Conservation (phyloP, 2,797 vertebrate species). For the Danio choprae region DNA sequence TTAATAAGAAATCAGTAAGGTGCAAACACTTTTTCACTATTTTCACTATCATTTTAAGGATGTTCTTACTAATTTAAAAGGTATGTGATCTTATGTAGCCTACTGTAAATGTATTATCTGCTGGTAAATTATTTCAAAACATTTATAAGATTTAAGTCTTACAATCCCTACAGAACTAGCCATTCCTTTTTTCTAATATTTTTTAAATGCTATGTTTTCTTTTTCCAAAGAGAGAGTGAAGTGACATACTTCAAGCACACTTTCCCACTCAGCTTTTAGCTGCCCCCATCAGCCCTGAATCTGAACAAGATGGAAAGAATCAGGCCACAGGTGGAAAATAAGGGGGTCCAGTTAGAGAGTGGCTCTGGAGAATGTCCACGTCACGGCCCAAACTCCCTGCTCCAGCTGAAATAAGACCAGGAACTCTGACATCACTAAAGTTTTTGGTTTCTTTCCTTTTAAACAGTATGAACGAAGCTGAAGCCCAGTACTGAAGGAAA, state of each 20-base stretch:
- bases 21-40: too few species aligned
- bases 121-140: background rate
- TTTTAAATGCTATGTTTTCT: background rate
- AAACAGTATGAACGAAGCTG: background rate
- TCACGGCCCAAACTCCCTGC: conserved; percentile 37
- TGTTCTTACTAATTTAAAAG: too few species aligned
- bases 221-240: conserved; percentile 3
- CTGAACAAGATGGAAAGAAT: conserved; percentile 61
- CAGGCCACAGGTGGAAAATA: conserved; percentile 53
- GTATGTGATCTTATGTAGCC: background rate
- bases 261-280: conserved; percentile 16
- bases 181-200: background rate
- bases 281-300: conserved; percentile 20
- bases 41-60: too few species aligned
- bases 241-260: background rate
- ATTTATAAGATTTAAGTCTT: background rate
- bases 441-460: conserved; percentile 60
- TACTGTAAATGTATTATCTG: background rate
- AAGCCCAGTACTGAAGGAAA: conserved; percentile 8
- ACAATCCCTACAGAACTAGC: background rate
- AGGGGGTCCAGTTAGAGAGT: conserved; percentile 60
- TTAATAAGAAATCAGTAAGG: too few species aligned
- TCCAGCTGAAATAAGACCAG: conserved; percentile 69
- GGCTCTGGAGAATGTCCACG: conserved; percentile 70
- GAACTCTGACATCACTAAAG: conserved; percentile 71